Evolutionary conservation across 2,888 invertebrate species (phyloP).

Genomic region (Tiliacea aurago): DNA sequence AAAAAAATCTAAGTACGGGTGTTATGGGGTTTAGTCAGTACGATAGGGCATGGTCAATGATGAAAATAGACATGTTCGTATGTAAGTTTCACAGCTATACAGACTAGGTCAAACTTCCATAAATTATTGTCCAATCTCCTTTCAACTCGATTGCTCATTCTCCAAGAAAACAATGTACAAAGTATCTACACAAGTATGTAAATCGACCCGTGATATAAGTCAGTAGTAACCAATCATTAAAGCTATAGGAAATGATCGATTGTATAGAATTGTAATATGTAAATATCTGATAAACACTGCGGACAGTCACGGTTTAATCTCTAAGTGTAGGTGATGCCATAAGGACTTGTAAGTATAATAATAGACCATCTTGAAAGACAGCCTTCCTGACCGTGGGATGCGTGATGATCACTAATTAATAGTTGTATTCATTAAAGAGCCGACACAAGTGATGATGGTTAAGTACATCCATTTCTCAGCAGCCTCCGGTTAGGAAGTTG

Average conservation of each 20-base stretch:
- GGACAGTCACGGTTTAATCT: slow-evolving; percentile 67
- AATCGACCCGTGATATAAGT: slow-evolving; percentile 62
- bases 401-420: slow-evolving; percentile 16
- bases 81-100: not conserved
- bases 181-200: slow-evolving; percentile 44
- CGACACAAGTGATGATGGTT: not conserved
- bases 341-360: slow-evolving; percentile 15
- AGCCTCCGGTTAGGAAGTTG: not conserved
- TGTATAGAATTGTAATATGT: slow-evolving; percentile 65
- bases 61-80: not conserved
- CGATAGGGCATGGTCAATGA: not conserved
- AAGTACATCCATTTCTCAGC: not conserved
- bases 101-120: not conserved
- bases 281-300: slow-evolving; percentile 64
- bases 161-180: slow-evolving; percentile 17
- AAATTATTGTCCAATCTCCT: not conserved
- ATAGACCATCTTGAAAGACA: slow-evolving; percentile 23
- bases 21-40: not conserved
- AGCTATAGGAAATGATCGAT: slow-evolving; percentile 64
- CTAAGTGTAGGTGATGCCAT: slow-evolving; percentile 42
- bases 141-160: slow-evolving; percentile 14
- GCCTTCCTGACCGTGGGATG: slow-evolving; percentile 18
- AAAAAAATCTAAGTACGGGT: not conserved
- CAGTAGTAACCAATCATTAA: slow-evolving; percentile 62
- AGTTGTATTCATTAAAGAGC: slow-evolving; percentile 4